Percentiles rank a stretch among this genome's conserved stretches.
phyloP scores from a whole-genome alignment of 2,888 invertebrate species.

The Cistogaster globosa region DNA sequence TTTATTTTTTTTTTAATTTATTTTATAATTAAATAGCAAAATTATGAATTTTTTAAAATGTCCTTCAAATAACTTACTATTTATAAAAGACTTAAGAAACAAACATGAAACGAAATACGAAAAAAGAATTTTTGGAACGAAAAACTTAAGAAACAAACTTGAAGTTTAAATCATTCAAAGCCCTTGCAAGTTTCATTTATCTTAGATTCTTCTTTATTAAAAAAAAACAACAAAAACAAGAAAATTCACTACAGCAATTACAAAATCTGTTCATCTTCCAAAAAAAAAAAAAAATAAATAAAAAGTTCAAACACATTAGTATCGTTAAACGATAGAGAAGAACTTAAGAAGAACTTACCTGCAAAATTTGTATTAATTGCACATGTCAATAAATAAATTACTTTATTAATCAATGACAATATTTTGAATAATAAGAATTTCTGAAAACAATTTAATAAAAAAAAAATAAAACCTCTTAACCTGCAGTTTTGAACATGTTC shows the following conservation, averaged over 20 bases:
- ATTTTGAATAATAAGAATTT: slow-evolving; percentile 33
- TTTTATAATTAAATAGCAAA: too few relatives aligned
- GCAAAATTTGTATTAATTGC: slow-evolving; percentile 50
- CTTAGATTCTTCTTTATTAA: too few relatives aligned
- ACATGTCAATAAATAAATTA: slow-evolving; percentile 71
- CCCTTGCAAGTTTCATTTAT: too few relatives aligned
- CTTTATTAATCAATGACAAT: slow-evolving; percentile 71
- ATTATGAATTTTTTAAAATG: too few relatives aligned
- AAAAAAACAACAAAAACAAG: too few relatives aligned
- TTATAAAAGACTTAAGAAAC: slow-evolving; percentile 12
- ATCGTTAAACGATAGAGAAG: too few relatives aligned
- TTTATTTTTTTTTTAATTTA: too few relatives aligned
- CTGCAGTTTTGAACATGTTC: slow-evolving; percentile 22
- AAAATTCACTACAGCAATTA: too few relatives aligned
- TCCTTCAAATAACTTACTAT: background rate
- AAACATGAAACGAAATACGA: background rate
- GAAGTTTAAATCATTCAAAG: background rate
- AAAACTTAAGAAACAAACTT: slow-evolving; percentile 22
- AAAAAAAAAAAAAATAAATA: too few relatives aligned
- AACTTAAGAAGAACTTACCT: too few relatives aligned
- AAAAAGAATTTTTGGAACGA: background rate
- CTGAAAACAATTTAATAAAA: slow-evolving; percentile 6
- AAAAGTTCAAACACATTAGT: background rate
- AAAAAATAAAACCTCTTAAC: slow-evolving; percentile 22
- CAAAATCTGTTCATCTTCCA: background rate